Conservation (phyloP, 2,113 vertebrate genomes). For the Barbus barbus region DNA sequence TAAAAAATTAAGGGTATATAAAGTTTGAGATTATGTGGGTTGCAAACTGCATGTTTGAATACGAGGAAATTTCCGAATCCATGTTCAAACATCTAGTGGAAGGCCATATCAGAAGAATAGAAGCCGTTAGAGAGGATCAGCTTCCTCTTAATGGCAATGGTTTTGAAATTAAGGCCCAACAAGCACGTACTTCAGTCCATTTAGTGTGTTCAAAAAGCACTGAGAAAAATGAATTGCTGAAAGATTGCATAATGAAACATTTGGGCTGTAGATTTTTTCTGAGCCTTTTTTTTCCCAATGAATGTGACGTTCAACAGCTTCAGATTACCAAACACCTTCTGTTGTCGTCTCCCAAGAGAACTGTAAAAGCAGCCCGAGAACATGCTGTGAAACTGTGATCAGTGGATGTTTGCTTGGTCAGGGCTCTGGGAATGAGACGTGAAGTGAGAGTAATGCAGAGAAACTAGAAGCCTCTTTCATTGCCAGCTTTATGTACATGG, state of each 20-base stretch:
- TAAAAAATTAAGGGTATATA: not conserved
- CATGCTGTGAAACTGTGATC: conserved; percentile 27
- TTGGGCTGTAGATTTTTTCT: not conserved
- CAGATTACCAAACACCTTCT: conserved; percentile 23
- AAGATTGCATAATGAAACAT: conserved; percentile 7
- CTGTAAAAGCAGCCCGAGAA: conserved; percentile 22
- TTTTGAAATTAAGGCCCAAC: not conserved
- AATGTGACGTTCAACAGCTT: conserved; percentile 11
- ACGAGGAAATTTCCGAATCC: not conserved
- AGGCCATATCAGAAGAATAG: not conserved
- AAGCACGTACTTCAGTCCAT: not conserved
- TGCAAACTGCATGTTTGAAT: not conserved
- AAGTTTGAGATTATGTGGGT: not conserved
- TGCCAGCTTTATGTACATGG: not conserved
- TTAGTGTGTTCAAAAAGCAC: not conserved
- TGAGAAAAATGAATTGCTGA: not conserved
- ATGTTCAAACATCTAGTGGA: not conserved
- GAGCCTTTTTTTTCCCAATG: not conserved
- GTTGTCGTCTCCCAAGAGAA: conserved; percentile 14
- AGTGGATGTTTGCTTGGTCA: conserved; percentile 26
- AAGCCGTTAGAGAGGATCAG: not conserved
- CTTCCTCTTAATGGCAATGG: not conserved
- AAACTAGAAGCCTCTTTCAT: conserved; percentile 14
- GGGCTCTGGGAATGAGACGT: conserved; percentile 12
- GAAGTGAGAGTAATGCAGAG: not conserved